Percentiles rank a stretch among this genome's conserved stretches.
Conservation (phyloP, 1,140 invertebrate species). For the Trialeurodes vaporariorum region DNA sequence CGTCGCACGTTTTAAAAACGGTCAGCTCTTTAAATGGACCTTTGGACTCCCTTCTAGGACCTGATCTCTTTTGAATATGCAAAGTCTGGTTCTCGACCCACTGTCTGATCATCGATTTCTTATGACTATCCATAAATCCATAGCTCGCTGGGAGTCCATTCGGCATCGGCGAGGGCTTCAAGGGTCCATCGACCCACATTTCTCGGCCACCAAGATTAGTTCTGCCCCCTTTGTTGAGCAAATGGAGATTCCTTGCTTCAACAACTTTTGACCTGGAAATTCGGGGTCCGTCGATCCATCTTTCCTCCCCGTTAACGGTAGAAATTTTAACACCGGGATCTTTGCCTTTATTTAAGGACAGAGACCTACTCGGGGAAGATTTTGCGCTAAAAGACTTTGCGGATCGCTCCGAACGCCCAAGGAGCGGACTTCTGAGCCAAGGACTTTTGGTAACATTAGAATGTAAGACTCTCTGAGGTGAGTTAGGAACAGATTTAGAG, state of each 20-base stretch:
- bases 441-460: background rate
- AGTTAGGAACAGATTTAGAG: slow-evolving; percentile 25
- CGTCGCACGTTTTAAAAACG: slow-evolving; percentile 48
- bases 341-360: too few relatives aligned
- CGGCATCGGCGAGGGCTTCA: too few relatives aligned
- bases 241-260: slow-evolving; percentile 38
- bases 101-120: slow-evolving; percentile 82
- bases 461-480: slow-evolving; percentile 14
- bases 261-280: slow-evolving; percentile 56
- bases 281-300: slow-evolving; percentile 91
- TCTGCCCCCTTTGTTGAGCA: slow-evolving; percentile 15
- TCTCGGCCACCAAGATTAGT: slow-evolving; percentile 47
- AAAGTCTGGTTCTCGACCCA: slow-evolving; percentile 86
- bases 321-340: slow-evolving; percentile 37
- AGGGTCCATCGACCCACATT: slow-evolving; percentile 89
- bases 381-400: slow-evolving; percentile 19
- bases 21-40: slow-evolving; percentile 45
- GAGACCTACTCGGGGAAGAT: slow-evolving; percentile 25
- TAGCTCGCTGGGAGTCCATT: slow-evolving; percentile 37
- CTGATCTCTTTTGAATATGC: slow-evolving; percentile 42
- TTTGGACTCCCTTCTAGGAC: slow-evolving; percentile 6
- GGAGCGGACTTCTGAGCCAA: background rate
- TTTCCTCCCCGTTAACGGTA: slow-evolving; percentile 48
- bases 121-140: slow-evolving; percentile 81
- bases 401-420: background rate